Conservation (phyloP, 2,888 invertebrate species). For the Troides helena region DNA sequence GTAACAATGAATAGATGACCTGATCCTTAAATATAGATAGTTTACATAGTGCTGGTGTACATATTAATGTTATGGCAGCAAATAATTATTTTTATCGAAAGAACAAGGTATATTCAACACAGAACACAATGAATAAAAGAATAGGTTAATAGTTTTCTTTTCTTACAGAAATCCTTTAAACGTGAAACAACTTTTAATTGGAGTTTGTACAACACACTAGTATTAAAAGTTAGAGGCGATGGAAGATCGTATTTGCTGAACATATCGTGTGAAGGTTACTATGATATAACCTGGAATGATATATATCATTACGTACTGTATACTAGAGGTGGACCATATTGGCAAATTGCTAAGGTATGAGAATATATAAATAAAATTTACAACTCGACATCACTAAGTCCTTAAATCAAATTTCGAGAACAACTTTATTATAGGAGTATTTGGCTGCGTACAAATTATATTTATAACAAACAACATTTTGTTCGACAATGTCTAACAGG, state of each 20-base stretch:
- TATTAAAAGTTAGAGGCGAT: conserved; percentile 94
- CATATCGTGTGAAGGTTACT: conserved; percentile 86
- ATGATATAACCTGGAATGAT: conserved; percentile 94
- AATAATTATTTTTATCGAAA: too few species aligned
- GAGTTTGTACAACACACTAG: conserved; percentile 85
- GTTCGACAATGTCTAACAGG: not conserved
- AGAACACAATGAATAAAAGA: not conserved
- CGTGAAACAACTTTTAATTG: conserved; percentile 86
- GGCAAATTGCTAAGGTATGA: conserved; percentile 92
- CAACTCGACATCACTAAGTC: too few species aligned
- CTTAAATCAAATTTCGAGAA: too few species aligned
- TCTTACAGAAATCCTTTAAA: conserved; percentile 88
- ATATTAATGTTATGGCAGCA: too few species aligned
- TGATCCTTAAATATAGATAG: too few species aligned
- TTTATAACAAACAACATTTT: too few species aligned
- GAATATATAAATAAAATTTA: conserved; percentile 27
- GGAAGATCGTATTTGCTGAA: conserved; percentile 94
- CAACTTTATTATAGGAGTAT: too few species aligned
- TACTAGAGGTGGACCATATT: conserved; percentile 98
- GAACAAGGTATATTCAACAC: too few species aligned
- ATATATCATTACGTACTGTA: conserved; percentile 91
- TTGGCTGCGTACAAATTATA: too few species aligned
- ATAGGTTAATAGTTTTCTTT: not conserved
- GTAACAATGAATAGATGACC: too few species aligned
- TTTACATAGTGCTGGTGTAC: too few species aligned